Base-by-base conservation (phyloP, 2,797 vertebrate species). In the Loris lydekkerianus region DNA sequence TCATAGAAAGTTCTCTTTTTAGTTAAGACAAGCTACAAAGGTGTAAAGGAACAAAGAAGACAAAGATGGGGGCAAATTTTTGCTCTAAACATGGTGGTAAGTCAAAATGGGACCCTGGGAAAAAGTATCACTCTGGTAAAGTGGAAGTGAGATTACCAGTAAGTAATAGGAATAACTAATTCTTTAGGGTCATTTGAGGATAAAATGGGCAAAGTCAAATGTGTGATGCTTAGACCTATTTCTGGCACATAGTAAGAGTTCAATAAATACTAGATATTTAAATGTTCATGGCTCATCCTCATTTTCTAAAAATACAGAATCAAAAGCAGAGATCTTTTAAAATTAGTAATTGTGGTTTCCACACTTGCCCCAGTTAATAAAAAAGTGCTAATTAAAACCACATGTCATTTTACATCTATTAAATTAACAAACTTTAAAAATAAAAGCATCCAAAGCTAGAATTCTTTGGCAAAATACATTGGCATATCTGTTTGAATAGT, bases 361-460 rank as follows among this genome's bases (percentile, higher is more conserved):
- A 2, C 77, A 29, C 31, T 87, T 88, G 17, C 6, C n/a, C 25
- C 78, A 69, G 31, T 92, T 95, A 78, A 78, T 31, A 65, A 73
- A 87, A 92, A 58, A 80, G 21, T 90, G 46, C 15, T 76, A 78
- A 87, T 88, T 87, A 94, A 58, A 92, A 93, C 43, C 21, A 80
- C 18, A 43, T 69, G 46, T 43, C 27, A 87, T 72, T 91, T 78
- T 67, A 81, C 11, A 65, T 56, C 25, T 93, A 40, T 25, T 75
- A 88, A 94, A 73, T 89, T 67, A 94, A 14, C 7, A 46, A 77
- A 70, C 53, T 69, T 81, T 75, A 20, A 87, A 92, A 90, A 84
- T 80, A 63, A 93, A 56, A 83, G 82, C 23, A 63, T 63, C 21
- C 14, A 87, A 95, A 92, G 15, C 25, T 90, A 6, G 15, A 86